These are phyloP conservation scores for Crenichthys baileyi DNA, from an alignment of 2,797 vertebrate genomes.

Conservation along the genomic window DNA sequence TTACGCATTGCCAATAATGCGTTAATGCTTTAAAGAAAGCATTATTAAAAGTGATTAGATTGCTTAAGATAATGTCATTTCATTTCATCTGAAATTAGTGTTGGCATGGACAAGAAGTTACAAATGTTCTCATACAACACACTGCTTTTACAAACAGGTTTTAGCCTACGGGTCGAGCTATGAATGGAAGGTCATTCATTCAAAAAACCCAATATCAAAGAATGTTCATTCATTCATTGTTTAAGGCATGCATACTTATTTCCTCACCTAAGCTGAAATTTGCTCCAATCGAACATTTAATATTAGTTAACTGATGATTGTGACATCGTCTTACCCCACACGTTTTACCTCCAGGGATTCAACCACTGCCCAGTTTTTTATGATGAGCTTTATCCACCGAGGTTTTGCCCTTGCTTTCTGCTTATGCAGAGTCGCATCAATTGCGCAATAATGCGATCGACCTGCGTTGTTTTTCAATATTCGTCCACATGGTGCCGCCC, in stretches of 20 bases:
- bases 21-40: slow-evolving; percentile 5
- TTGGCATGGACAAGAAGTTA: slow-evolving; percentile 6
- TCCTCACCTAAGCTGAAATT: not conserved
- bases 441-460: not conserved
- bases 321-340: not conserved
- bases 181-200: slow-evolving; percentile 13
- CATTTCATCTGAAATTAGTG: slow-evolving; percentile 18
- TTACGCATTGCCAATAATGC: slow-evolving; percentile 19
- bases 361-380: not conserved
- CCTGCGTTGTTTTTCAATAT: slow-evolving; percentile 8
- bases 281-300: not conserved
- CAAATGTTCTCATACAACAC: slow-evolving; percentile 12
- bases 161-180: no score
- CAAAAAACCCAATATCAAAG: not conserved
- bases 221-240: slow-evolving; percentile 12
- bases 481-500: slow-evolving; percentile 71
- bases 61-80: not conserved
- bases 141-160: not conserved
- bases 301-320: no score
- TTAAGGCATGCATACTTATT: slow-evolving; percentile 31
- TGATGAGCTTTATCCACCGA: not conserved
- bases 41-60: not conserved
- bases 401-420: not conserved
- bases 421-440: not conserved
- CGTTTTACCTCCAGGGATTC: not conserved